Base-by-base conservation (phyloP, 2,888 invertebrate species). In the Xylota segnis region DNA sequence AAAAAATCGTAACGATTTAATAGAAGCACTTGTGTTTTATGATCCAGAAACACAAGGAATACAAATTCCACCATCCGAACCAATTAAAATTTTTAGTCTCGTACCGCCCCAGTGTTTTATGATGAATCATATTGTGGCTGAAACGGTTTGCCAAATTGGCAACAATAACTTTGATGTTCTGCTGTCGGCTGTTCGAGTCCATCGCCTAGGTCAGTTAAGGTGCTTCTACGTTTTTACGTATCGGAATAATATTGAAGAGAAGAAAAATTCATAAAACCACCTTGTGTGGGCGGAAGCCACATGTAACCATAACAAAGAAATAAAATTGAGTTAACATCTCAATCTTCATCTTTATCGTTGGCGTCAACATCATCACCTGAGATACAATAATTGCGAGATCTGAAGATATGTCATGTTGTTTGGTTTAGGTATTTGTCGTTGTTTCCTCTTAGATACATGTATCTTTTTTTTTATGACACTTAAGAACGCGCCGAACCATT, bases 51-150 rank as follows among this genome's bases (percentile, higher is more conserved):
- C 27, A 32, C n/a, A 7, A 52, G 12, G 56, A 40, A 56, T 32
- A 45, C 56, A 29, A 56, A 56, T 70, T 5, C 40, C 29, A 9
- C 40, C 40, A 2, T 14, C 16, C 16, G 16, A 40, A 6, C 27
- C 52, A 68, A 54, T 68, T 54, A 68, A 68, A 54, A 54, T 52
- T 37, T 40, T 43, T 10, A 40, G 52, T 40, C 54, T 40, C 37
- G 58, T 23, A 37, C 37, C 58, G 12, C 37, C 10, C 34, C 3
- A 12, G 16, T 10, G 50, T 72, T 72, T 59, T 14, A 32, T 52
- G 59, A 32, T 52, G 59, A 61, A 14, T 77, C 29, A 68, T 50
- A 9, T 58, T 34, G 6, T 58, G 32, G 32, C 23, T 9, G 18
- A 32, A 47, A 16, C 32, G 27, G 45, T 14, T 34, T 58, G 34